phyloP scores from a whole-genome alignment of 2,113 vertebrate species.

The Ciconia stormi region DNA sequence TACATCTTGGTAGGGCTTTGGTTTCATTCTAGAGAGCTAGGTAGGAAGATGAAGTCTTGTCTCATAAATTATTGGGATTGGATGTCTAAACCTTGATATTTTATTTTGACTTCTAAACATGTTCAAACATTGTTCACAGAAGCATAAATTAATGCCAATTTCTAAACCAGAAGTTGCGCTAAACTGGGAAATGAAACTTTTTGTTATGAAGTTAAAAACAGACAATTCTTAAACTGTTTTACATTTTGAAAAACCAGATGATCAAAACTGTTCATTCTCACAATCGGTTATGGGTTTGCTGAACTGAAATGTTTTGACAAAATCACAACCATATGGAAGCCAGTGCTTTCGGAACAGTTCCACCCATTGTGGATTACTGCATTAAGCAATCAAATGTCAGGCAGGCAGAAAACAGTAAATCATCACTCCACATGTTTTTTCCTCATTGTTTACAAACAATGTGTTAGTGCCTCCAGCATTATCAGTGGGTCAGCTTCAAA shows the following conservation, averaged over 20 bases:
- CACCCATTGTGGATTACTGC: slow-evolving; percentile 4
- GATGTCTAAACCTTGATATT: slow-evolving; percentile 40
- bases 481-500: background rate
- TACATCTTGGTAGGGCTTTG: background rate
- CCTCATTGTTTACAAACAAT: slow-evolving; percentile 31
- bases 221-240: slow-evolving; percentile 41
- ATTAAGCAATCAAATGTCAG: background rate
- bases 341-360: background rate
- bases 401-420: slow-evolving; percentile 31
- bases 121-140: background rate
- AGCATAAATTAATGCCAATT: slow-evolving; percentile 44
- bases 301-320: slow-evolving; percentile 61
- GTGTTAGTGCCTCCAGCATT: background rate
- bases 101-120: slow-evolving; percentile 28
- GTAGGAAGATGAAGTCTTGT: background rate
- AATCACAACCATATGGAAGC: slow-evolving; percentile 23
- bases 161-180: slow-evolving; percentile 43
- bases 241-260: slow-evolving; percentile 31
- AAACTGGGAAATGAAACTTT: slow-evolving; percentile 54
- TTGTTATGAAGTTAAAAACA: slow-evolving; percentile 54
- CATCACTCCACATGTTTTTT: background rate
- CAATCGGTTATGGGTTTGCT: background rate
- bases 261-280: slow-evolving; percentile 53
- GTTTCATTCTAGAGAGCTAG: background rate
- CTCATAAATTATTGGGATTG: background rate